Evolutionary conservation across 2,797 vertebrate species (phyloP), one percentile per base, ranked within the genome.

Genomic region (Neopelma chrysocephalum): DNA sequence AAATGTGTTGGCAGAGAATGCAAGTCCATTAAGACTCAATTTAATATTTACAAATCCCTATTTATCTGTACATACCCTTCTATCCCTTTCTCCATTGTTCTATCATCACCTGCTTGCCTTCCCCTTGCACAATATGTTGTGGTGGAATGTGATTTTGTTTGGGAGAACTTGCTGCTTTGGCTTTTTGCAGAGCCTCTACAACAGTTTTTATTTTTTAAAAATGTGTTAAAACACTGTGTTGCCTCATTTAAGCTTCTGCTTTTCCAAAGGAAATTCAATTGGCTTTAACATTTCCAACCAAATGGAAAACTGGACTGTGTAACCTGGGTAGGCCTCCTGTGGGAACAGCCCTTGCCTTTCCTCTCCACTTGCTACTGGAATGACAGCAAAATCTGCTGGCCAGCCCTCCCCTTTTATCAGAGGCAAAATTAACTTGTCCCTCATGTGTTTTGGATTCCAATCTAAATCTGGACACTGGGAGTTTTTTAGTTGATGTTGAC

Each of bases 1-100:
- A 65, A 75, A 82, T 58, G 10, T 50, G 40, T n/a, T 87, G 61
- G 56, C 81, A 91, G 34, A 68, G 22, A 83, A 62, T 34, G 19
- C 27, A 82, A 87, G 56, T 38, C 68, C 71, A 76, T 94, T 81
- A 70, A 79, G 62, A 73, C n/a, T 72, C 25, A 64, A 82, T 81
- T 92, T 70, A 95, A 76, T 93, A 82, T 93, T 86, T 89, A 70
- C 43, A 94, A 87, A 93, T 65, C 61, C 27, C 36, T 82, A 3
- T 87, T 90, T 85, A 71, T 86, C 57, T 71, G 34, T 43, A 76
- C 62, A 61, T 76, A 16, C 31, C 20, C 10, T 69, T 51, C 51
- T 34, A 45, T 51, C 42, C 54, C 82, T 80, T 83, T 68, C 61
- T 54, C 38, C 1, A 1, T 60, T 66, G n/a, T 32, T 79, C 40